Percentiles rank a stretch among this genome's conserved stretches.
phyloP scores from a whole-genome alignment of 2,113 vertebrate genomes.

The Poeciliopsis turrubarensis region DNA sequence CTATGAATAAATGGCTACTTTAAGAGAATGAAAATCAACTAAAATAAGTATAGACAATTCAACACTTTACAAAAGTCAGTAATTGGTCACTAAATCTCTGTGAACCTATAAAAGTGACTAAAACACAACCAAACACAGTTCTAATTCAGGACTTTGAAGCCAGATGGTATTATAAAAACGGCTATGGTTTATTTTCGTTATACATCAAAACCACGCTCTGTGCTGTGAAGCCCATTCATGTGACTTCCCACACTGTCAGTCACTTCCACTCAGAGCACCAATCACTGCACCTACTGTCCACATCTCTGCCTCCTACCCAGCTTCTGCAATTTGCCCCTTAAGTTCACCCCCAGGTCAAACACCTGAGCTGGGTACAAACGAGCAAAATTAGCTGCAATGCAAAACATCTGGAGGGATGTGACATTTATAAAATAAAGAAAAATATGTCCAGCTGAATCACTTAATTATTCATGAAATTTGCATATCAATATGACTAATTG shows the following conservation, averaged over 20 bases:
- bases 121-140: conserved; percentile 5
- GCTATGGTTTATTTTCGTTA: conserved; percentile 1
- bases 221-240: conserved; percentile 29
- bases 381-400: conserved; percentile 16
- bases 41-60: no score
- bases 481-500: conserved; percentile 62
- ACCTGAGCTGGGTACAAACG: conserved; percentile 32
- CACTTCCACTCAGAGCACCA: conserved; percentile 16
- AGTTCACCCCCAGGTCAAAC: conserved; percentile 68
- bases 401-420: conserved; percentile 55
- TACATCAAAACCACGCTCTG: conserved; percentile 34
- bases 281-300: conserved; percentile 40
- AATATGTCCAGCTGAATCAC: conserved; percentile 59
- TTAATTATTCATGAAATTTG: conserved; percentile 58
- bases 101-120: neutral
- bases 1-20: no score
- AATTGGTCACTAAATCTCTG: neutral
- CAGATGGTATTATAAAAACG: conserved; percentile 2
- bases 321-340: conserved; percentile 52
- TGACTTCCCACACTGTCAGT: conserved; percentile 46
- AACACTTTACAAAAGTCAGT: neutral
- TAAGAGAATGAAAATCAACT: no score
- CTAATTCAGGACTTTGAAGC: neutral
- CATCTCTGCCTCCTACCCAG: conserved; percentile 52
- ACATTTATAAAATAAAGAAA: conserved; percentile 64